Base-by-base conservation (phyloP, 2,113 vertebrate genomes). In the Dicerorhinus sumatrensis region DNA sequence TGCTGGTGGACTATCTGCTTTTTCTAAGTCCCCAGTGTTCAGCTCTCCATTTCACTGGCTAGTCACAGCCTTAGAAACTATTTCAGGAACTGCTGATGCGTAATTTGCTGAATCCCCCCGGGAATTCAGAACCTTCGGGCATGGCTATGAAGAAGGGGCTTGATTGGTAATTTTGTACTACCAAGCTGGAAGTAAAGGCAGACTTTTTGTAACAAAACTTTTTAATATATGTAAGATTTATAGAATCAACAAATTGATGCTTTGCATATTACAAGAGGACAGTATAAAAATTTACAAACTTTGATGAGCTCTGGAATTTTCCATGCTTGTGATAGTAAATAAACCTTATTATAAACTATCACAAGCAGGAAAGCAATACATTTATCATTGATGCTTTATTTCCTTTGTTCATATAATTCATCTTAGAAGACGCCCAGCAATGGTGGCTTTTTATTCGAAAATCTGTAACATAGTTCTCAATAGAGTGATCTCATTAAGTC, bases 41-140 rank as follows among this genome's bases (percentile, higher is more conserved):
- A 76, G 62, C 76, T 65, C 75, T 23, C 62, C 46, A 2, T 73
- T 67, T 94, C 58, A 77, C 73, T 67, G 39, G 75, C 93, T 91
- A 94, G 85, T 91, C 91, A 92, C 27, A 95, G 82, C 65, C 27
- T 14, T 92, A 63, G 93, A 96, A 89, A 73, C 76, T 39, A n/a
- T 96, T 81, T 54, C 73, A 76, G 70, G 73, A 93, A 72, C 27
- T 58, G 42, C 17, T 79, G 39, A 27, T 79, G 86, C 72, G 51
- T 86, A n/a, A 46, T 76, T 92, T 89, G 69, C 31, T 25, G 20
- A 80, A 81, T 95, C 83, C 54, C 54, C n/a, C 65, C 29, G 75
- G 89, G 56, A 90, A 79, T 54, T 91, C 36, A 88, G 65, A 91
- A 69, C 25, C 51, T 39, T 83, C 36, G 80, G 31, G 21, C 77